Evolutionary conservation across 2,113 vertebrate genomes (phyloP), one percentile per base, ranked within the genome.

Genomic region (Pseudonaja textilis): DNA sequence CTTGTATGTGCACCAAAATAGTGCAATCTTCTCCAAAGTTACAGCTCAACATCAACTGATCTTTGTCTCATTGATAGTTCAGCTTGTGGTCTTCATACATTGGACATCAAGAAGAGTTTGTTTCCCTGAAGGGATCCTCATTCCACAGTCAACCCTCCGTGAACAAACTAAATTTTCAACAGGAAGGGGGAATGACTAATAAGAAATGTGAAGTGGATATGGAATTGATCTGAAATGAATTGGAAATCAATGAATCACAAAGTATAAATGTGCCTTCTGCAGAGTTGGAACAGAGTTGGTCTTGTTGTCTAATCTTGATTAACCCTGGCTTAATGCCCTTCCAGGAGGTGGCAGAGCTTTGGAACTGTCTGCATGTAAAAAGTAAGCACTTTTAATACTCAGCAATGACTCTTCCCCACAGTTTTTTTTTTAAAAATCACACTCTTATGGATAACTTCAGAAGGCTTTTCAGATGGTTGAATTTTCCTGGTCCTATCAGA

Each of bases 401-500:
- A 39, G 69, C 69, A 81, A 81, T 39, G n/a, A 18, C 6, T 81
- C 69, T 81, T 81, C 34, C 34, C 18, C 74, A 20, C 74, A 39
- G 7, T 14, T 16, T 10, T 61, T n/a, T 23, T 7, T 0, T 23
- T 22, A 10, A 20, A 81, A 22, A 39, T 1, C 74, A 81, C 18
- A 22, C 34, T 22, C 18, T 39, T 81, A 42, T 42, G 16, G 74
- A 81, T 39, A 42, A 8, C n/a, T 81, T 81, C 0, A 20, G 69
- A 81, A 39, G 74, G 22, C n/a, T 20, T 74, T 34, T 34, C 69
- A 74, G 6, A 74, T 0, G 74, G 22, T 9, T 61, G 74, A 29
- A 4, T 3, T 22, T 50, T 22, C 39, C 1, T n/a, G 26, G 2
- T 10, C 0, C 25, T 39, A 3, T 8, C 5, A 16, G 12, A 14